Base-by-base conservation (phyloP, 1,140 invertebrate species). In the Drosophila novamexicana region DNA sequence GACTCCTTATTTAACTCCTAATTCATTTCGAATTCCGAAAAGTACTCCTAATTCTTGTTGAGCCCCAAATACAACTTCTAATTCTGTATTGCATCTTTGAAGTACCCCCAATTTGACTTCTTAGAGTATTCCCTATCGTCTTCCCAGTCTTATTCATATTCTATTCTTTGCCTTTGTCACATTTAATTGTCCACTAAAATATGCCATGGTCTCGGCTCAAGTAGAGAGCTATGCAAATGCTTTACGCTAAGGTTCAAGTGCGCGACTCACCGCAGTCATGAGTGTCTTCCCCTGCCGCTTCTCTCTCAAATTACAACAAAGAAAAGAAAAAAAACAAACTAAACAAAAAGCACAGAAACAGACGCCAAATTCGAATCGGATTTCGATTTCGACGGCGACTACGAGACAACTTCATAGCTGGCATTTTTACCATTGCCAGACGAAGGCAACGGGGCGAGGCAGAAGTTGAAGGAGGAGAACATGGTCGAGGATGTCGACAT, bases 171-270 rank as follows among this genome's bases (percentile, higher is more conserved):
- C 50, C 54, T 45, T 77, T 71, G 61, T 49, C 74, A 66, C 64
- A 67, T 74, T 77, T 79, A 88, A 86, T 88, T 88, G 82, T 86
- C 67, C 75, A 73, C 76, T 76, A 73, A 76, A 82, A 82, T 79
- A 82, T 82, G 82, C 79, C 52, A 67, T 29, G 52, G 54, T 54
- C 56, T 32, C 37, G 42, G 62, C 64, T 49, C 45, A 22, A 85
- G 67, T 88, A 40, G 54, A 88, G 79, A 82, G 83, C 83, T 69
- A 86, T 82, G 82, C 75, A 86, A 86, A 88, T 86, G 78, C 77
- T 82, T 78, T 36, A 62, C 66, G 79, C 76, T 82, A 34, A 59
- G 61, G 34, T 69, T 76, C 65, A 68, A 86, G 82, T 76, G 68
- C 68, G 67, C 79, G 78, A 66, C 39, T 61, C 67, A 62, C 52